Percentiles rank a stretch among this genome's conserved stretches.
Conservation (phyloP, 2,797 vertebrate species). For the Darevskia mixta region DNA sequence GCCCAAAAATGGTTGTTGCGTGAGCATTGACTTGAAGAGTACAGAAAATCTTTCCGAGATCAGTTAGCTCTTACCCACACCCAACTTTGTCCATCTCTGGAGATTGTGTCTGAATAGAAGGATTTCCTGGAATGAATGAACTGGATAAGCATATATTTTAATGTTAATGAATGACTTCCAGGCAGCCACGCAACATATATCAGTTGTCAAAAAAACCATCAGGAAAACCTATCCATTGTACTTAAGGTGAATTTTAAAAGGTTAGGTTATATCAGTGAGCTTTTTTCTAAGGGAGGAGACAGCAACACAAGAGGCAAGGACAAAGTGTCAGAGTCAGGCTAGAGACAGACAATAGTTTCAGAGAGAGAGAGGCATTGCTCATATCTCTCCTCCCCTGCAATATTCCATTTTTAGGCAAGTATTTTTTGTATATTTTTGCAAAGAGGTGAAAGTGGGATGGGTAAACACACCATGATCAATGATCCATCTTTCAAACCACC, state of each 20-base stretch:
- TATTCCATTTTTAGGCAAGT: no score
- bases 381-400: not conserved
- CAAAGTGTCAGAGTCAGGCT: conserved; percentile 37
- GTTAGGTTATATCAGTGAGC: conserved; percentile 31
- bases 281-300: conserved; percentile 28
- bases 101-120: conserved; percentile 70
- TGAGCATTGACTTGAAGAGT: conserved; percentile 36
- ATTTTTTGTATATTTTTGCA: not conserved
- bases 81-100: conserved; percentile 57
- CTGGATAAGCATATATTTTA: conserved; percentile 64
- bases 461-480: not conserved
- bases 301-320: conserved; percentile 52
- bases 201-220: conserved; percentile 59
- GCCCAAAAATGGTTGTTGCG: conserved; percentile 34
- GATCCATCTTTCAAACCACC: not conserved
- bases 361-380: not conserved
- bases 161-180: conserved; percentile 59
- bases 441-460: not conserved
- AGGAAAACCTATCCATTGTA: not conserved
- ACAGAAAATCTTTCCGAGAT: conserved; percentile 50
- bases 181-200: conserved; percentile 52
- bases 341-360: conserved; percentile 3
- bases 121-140: conserved; percentile 74
- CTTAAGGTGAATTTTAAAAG: conserved; percentile 45
- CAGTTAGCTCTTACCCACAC: conserved; percentile 57